Conservation (phyloP, 2,888 invertebrate species). For the Troilus luridus region DNA sequence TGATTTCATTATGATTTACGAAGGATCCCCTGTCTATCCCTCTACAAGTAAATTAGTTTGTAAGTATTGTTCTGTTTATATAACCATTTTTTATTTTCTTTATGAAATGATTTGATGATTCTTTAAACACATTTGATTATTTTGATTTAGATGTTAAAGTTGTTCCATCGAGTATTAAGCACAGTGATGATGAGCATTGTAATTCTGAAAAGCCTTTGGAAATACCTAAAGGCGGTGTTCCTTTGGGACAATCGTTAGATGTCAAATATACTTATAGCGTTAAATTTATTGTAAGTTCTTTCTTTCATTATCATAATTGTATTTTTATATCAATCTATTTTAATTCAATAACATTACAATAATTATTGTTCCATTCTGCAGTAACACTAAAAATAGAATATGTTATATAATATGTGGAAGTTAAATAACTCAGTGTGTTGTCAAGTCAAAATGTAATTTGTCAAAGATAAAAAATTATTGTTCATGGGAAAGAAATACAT, state of each 20-base stretch:
- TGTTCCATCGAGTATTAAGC: constrained; percentile 11
- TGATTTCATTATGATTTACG: constrained; percentile 19
- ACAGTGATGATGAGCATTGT: neutral
- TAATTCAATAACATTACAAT: neutral
- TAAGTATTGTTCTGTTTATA: neutral
- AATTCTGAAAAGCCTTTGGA: neutral
- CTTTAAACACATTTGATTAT: too few relatives aligned
- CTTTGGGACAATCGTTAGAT: neutral
- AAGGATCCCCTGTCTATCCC: neutral
- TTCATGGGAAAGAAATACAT: neutral
- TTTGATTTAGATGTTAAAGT: neutral
- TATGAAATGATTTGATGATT: neutral
- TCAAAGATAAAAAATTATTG: neutral
- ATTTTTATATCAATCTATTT: neutral
- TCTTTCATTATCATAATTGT: neutral
- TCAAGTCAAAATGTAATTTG: too few relatives aligned
- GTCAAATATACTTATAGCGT: constrained; percentile 7
- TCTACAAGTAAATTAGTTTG: neutral
- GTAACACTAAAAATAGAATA: too few relatives aligned
- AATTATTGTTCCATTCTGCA: too few relatives aligned
- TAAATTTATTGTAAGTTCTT: constrained; percentile 32
- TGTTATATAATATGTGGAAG: too few relatives aligned
- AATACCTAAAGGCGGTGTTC: neutral
- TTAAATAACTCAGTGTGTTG: too few relatives aligned
- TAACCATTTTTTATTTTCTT: neutral